Evolutionary conservation across 2,797 vertebrate genomes (phyloP).

Genomic region (Dipus sagitta): DNA sequence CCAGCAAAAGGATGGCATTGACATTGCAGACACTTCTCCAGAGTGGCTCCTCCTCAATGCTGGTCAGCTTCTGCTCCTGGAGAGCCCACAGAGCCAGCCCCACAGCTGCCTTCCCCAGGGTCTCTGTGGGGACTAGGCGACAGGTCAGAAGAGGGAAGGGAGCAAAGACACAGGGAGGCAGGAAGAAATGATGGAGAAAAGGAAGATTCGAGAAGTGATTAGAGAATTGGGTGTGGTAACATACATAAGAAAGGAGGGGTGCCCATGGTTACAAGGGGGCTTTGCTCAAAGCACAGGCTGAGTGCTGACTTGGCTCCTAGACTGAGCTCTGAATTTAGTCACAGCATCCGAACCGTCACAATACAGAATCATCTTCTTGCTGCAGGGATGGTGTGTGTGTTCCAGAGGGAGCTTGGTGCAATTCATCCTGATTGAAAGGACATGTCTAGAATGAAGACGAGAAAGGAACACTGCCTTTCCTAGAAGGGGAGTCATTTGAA

Average conservation of each 20-base stretch:
- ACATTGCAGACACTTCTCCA: slow-evolving; percentile 92
- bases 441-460: fast-evolving
- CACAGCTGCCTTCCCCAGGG: slow-evolving; percentile 87
- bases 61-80: slow-evolving; percentile 87
- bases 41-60: slow-evolving; percentile 90
- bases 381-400: too few species aligned
- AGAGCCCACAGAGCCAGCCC: slow-evolving; percentile 93
- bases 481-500: background rate
- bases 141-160: fast-evolving
- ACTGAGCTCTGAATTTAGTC: background rate
- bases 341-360: background rate
- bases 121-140: slow-evolving; percentile 15
- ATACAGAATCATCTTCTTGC: background rate
- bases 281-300: background rate
- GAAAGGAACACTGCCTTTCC: background rate
- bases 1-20: slow-evolving; percentile 92
- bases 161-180: background rate
- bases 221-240: background rate
- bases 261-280: fast-evolving
- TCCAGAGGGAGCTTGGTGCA: too few species aligned
- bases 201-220: background rate
- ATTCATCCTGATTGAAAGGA: background rate
- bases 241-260: background rate
- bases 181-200: background rate
- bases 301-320: background rate